phyloP scores from a whole-genome alignment of 2,888 invertebrate species.

The Agriopis leucophaearia region DNA sequence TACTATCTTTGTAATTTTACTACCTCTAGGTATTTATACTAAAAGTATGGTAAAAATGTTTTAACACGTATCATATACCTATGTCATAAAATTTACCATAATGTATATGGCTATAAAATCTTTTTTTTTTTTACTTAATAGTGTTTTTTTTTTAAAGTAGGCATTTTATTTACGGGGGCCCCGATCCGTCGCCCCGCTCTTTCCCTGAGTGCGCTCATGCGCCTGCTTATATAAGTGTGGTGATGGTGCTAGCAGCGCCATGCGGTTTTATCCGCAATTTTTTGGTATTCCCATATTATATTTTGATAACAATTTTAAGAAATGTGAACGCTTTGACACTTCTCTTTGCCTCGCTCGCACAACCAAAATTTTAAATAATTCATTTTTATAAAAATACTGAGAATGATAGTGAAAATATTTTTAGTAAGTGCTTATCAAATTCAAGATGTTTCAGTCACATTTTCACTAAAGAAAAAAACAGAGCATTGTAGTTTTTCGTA shows the following conservation, averaged over 20 bases:
- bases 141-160: background rate
- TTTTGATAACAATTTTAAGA: no score
- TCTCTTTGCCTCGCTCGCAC: no score
- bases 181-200: slow-evolving; percentile 3
- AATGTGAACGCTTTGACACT: no score
- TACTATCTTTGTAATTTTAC: slow-evolving; percentile 11
- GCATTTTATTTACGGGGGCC: background rate
- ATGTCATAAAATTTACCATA: background rate
- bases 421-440: no score
- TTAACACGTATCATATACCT: background rate
- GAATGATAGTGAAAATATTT: no score
- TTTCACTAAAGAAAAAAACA: no score
- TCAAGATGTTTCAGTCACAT: no score
- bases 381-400: no score
- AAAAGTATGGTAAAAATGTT: slow-evolving; percentile 6
- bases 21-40: slow-evolving; percentile 4
- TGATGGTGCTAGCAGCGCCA: background rate
- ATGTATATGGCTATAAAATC: background rate
- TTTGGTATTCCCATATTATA: no score
- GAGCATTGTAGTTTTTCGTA: no score
- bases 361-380: no score
- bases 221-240: background rate
- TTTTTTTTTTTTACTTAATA: background rate
- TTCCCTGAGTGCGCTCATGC: slow-evolving; percentile 19
- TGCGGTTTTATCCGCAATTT: no score